Evolutionary conservation across 2,113 vertebrate species (phyloP).

Genomic region (Calidris pygmaea): DNA sequence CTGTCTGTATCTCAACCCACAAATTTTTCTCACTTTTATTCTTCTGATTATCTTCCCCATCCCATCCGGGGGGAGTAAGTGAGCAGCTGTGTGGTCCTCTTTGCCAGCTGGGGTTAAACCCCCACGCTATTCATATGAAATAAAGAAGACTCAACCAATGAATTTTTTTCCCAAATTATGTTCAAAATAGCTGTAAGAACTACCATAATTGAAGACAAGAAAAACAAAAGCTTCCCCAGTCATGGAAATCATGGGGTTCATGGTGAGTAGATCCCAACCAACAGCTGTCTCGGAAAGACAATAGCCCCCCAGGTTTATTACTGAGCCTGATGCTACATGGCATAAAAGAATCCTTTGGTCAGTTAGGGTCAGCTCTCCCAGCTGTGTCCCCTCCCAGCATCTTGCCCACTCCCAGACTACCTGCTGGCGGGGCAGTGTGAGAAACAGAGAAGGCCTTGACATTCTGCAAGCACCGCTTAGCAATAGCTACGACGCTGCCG

Average conservation of each 20-base stretch:
- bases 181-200: background rate
- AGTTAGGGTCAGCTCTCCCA: background rate
- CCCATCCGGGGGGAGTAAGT: background rate
- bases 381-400: background rate
- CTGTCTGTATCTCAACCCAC: background rate
- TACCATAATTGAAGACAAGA: background rate
- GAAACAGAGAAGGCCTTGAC: background rate
- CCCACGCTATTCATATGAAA: background rate
- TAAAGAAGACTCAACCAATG: background rate
- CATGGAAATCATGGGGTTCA: background rate
- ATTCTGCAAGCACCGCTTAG: background rate
- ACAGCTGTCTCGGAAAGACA: background rate
- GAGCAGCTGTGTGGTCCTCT: background rate
- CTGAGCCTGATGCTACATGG: background rate
- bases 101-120: background rate
- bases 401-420: background rate
- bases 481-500: background rate
- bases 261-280: background rate
- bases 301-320: background rate
- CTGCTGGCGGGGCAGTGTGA: background rate
- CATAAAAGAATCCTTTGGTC: background rate
- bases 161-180: background rate
- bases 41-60: background rate
- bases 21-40: background rate
- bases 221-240: background rate